Evolutionary conservation across 2,113 vertebrate genomes (phyloP), one percentile per base, ranked within the genome.

Genomic region (Dipodomys spectabilis): DNA sequence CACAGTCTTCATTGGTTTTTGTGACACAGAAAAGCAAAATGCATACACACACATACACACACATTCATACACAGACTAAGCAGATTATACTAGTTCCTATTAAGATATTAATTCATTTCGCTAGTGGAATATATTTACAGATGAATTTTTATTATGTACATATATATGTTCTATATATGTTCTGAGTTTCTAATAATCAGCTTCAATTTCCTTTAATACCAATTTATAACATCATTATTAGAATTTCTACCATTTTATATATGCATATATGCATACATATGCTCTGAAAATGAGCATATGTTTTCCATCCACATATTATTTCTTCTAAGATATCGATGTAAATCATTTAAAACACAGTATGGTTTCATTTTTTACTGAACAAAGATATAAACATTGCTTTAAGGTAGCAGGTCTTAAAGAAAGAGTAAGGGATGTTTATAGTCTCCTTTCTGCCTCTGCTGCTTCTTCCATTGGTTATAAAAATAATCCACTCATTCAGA

Each of bases 401-500:
- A 92, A 60, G 23, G 57, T 78, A 69, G 81, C 7, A 75, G 2
- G 22, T 73, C 5, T 91, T 73, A 87, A 91, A 68, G 68, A 81
- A 91, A 86, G 19, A 77, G 30, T 45, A 91, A 80, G 27, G 28
- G 35, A 71, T 71, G 2, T 20, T 79, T 90, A 86, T 22, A 91
- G 39, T 84, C 9, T 20, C 13, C 12, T 65, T 82, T 85, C 27
- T 84, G 23, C 18, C 3, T 39, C 18, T 60, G 57, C 0, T 18
- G 74, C 71, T 78, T 75, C 16, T 16, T 1, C 13, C 12, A 32
- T 4, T n/a, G 18, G 32, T 82, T 95, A 81, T 93, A 57, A 60
- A 95, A 90, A 67, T 12, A 32, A 91, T 22, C 90, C n/a, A 60
- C 78, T 95, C 22, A 65, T 62, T 82, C 53, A 69, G 78, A 89